phyloP scores from a whole-genome alignment of 1,140 invertebrate genomes.

The Polyergus mexicanus region DNA sequence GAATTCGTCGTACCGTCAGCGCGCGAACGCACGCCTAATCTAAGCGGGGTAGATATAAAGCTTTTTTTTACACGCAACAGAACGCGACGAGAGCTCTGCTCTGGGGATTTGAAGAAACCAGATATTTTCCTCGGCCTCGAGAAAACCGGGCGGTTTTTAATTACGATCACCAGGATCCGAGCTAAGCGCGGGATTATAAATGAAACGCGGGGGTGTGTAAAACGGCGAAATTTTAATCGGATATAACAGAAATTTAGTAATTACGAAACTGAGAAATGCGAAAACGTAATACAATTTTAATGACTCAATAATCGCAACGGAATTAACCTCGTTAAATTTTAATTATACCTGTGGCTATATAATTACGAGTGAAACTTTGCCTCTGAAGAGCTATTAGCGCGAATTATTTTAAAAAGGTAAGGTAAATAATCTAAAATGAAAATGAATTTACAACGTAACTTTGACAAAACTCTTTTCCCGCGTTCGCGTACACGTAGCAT shows the following conservation, averaged over 20 bases:
- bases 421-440: neutral
- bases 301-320: neutral
- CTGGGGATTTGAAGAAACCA: slow-evolving; percentile 56
- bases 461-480: neutral
- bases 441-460: neutral
- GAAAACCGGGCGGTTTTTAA: slow-evolving; percentile 26
- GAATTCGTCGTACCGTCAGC: slow-evolving; percentile 50
- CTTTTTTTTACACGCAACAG: slow-evolving; percentile 26
- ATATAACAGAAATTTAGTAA: neutral
- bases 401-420: neutral
- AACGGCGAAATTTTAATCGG: neutral
- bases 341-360: too few relatives aligned
- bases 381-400: neutral
- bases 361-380: neutral
- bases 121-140: slow-evolving; percentile 49
- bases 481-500: neutral
- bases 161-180: slow-evolving; percentile 17
- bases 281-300: neutral
- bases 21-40: slow-evolving; percentile 46
- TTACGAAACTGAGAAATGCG: neutral
- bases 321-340: neutral
- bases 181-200: neutral
- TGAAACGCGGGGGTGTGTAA: neutral
- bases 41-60: slow-evolving; percentile 40
- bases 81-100: neutral